These are phyloP conservation scores for Brachypterus glaber DNA, from an alignment of 2,888 invertebrate genomes.

Conservation along the genomic window DNA sequence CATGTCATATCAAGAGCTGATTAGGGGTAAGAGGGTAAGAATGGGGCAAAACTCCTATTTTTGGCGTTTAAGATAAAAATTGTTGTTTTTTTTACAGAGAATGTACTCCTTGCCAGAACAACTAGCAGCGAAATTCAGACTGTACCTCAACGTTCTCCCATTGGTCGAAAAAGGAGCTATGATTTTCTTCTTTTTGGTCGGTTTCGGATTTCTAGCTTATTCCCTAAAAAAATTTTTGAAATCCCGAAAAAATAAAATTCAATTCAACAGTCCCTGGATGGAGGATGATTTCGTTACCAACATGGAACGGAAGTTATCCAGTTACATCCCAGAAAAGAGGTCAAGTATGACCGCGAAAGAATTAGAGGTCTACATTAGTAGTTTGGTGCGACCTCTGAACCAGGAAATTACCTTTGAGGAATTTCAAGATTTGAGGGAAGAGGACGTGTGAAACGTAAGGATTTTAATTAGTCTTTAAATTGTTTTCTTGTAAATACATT, in stretches of 20 bases:
- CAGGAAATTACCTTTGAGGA: constrained; percentile 17
- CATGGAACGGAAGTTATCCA: constrained; percentile 31
- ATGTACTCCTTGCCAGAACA: constrained; percentile 57
- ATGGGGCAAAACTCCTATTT: no score
- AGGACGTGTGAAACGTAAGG: constrained; percentile 12
- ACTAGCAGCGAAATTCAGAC: constrained; percentile 54
- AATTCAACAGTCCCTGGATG: constrained; percentile 29
- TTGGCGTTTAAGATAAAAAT: constrained; percentile 2
- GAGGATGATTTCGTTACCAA: constrained; percentile 29
- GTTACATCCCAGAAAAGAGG: constrained; percentile 30
- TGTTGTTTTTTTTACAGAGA: constrained; percentile 47
- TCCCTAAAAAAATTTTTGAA: constrained; percentile 37
- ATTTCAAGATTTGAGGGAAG: constrained; percentile 16
- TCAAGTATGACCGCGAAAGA: constrained; percentile 31
- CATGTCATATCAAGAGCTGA: no score
- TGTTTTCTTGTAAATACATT: not conserved
- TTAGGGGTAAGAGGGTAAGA: no score
- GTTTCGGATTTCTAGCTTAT: constrained; percentile 45
- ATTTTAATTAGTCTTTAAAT: no score
- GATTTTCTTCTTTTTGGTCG: constrained; percentile 46
- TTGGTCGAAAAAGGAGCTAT: constrained; percentile 48
- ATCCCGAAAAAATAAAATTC: constrained; percentile 18
- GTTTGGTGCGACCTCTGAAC: constrained; percentile 17
- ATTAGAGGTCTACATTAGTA: constrained; percentile 32
- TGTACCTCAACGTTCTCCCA: constrained; percentile 67